Conservation (phyloP, 1,140 invertebrate species). For the Lordiphosa stackelbergi region DNA sequence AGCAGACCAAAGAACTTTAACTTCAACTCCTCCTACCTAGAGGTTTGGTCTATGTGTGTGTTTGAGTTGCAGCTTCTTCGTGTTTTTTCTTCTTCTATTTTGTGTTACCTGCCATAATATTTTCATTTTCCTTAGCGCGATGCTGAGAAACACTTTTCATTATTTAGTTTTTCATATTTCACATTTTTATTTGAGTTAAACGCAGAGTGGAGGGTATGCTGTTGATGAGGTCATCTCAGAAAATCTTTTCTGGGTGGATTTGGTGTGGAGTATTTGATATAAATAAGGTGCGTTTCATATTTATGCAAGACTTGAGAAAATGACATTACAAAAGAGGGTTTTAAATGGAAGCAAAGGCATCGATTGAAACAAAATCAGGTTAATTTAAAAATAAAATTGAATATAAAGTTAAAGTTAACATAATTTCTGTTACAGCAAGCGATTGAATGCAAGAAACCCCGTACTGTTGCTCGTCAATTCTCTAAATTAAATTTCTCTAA, state of each 20-base stretch:
- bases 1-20: conserved; percentile 26
- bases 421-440: no score
- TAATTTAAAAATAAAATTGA: no score
- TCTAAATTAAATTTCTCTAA: no score
- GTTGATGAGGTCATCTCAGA: conserved; percentile 35
- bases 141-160: conserved; percentile 61
- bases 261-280: no score
- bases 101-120: conserved; percentile 55
- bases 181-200: conserved; percentile 49
- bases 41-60: conserved; percentile 28
- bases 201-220: background rate
- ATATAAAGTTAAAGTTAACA: no score
- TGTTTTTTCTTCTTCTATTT: conserved; percentile 32
- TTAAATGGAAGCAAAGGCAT: no score
- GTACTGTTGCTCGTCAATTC: no score
- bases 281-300: no score
- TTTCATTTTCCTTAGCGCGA: conserved; percentile 50
- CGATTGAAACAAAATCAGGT: no score
- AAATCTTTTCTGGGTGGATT: conserved; percentile 7
- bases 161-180: conserved; percentile 70
- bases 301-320: no score
- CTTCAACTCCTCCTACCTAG: conserved; percentile 23
- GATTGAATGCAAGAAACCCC: no score
- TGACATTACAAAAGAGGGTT: no score
- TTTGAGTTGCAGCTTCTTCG: conserved; percentile 15